Conservation (phyloP, 2,888 invertebrate genomes). For the Xanthorhoe spadicearia region DNA sequence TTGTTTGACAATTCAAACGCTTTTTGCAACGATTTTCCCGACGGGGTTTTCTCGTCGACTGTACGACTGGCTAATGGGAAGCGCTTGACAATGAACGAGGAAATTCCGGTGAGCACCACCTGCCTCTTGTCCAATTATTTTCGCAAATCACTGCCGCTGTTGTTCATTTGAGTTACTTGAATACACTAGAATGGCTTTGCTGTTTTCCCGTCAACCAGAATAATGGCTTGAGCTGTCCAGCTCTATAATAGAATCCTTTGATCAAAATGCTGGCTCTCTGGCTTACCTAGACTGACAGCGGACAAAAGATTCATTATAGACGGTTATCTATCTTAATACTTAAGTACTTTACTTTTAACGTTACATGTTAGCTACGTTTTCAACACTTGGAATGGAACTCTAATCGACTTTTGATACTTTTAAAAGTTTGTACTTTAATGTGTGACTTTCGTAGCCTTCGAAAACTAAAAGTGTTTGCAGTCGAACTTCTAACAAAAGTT, state of each 20-base stretch:
- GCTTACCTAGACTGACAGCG: background rate
- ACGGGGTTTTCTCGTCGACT: slow-evolving; percentile 36
- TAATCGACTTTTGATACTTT: slow-evolving; percentile 38
- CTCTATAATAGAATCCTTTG: background rate
- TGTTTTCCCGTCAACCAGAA: background rate
- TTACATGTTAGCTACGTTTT: slow-evolving; percentile 9
- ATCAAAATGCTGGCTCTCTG: background rate
- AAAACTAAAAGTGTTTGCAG: slow-evolving; percentile 20
- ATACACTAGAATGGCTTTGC: slow-evolving; percentile 6
- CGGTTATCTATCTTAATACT: background rate
- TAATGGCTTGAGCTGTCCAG: background rate
- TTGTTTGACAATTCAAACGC: slow-evolving; percentile 5
- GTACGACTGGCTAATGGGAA: slow-evolving; percentile 61
- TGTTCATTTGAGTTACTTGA: slow-evolving; percentile 34
- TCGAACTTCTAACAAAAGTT: slow-evolving; percentile 22
- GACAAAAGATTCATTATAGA: background rate
- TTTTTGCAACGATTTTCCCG: slow-evolving; percentile 27
- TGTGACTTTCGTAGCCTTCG: slow-evolving; percentile 28
- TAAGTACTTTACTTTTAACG: background rate
- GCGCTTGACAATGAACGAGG: slow-evolving; percentile 69
- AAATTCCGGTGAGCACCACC: slow-evolving; percentile 68
- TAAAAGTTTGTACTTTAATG: slow-evolving; percentile 29
- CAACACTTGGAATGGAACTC: slow-evolving; percentile 38
- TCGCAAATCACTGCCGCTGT: slow-evolving; percentile 58
- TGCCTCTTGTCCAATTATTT: slow-evolving; percentile 68